Evolutionary conservation across 2,113 vertebrate species (phyloP), one percentile per base, ranked within the genome.

Genomic region (Orthochromis malagaraziensis): DNA sequence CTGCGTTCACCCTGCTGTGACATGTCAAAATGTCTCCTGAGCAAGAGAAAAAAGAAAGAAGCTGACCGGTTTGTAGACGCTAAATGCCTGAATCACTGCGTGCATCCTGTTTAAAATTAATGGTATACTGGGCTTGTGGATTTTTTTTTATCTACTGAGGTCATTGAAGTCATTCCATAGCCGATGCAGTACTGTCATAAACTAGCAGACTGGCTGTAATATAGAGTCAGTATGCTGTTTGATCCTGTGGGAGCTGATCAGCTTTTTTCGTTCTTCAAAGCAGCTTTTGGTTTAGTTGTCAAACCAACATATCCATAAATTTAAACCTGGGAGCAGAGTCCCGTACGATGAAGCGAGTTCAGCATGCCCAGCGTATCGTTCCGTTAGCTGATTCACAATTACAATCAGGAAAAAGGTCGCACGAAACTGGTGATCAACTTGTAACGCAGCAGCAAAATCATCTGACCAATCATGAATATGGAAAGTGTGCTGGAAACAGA

Each of bases 141-240:
- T 73, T 73, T 65, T 65, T 38, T 19, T 38, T 65, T 1, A 42
- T 42, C 38, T 42, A 42, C 35, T 42, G 35, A 70, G 12, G n/a
- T 70, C 21, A 70, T 42, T 70, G n/a, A 9, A 70, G 65, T 70
- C 12, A 42, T 70, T 70, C 35, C 7, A 68, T 1, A 40, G 60
- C 17, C 3, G 7, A 14, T 70, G 35, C 38, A 42, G 65, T 70
- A 3, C n/a, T 70, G 38, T 0, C 7, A 42, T 3, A 70, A 70
- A 42, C 38, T 6, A 70, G 12, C 5, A 70, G 35, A 0, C 0
- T 24, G 35, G n/a, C 65, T 70, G n/a, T 16, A 42, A 42, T 42
- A 24, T 16, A 14, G 65, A 70, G 12, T 70, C 65, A 16, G 38
- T 24, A 24, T 16, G 13, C n/a, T 70, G 35, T 70, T 70, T 42